Base-by-base conservation (phyloP, 2,797 vertebrate genomes). In the Eleutherodactylus coqui region DNA sequence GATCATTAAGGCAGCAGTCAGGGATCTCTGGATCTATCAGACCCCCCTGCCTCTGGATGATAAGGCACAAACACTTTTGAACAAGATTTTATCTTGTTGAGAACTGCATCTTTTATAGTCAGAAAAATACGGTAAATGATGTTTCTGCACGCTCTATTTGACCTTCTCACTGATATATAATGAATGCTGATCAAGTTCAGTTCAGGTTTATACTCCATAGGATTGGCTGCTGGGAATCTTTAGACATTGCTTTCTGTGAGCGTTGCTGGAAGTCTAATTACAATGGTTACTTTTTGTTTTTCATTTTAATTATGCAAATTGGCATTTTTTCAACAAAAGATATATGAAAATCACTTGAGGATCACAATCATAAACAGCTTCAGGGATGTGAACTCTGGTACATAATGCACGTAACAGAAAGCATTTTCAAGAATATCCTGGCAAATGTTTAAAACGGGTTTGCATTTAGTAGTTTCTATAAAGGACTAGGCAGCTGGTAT, bases 271-370 rank as follows among this genome's bases (percentile, higher is more conserved):
- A 79, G 29, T 64, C 29, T 67, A 49, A 51, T 69, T 69, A 81
- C 64, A 51, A 38, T 69, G 51, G 16, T 69, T 69, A 45, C 24
- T 81, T 81, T 69, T 49, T 24, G 19, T 47, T 69, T 69, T 69
- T 38, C 51, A 64, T 64, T 27, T 81, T 81, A 81, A 81, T 81
- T 81, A 81, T 81, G 79, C 19, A 67, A 64, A 80, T 80, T 64
- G 60, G 38, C 21, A 9, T 69, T 45, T 55, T 79, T 79, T 24
- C n/a, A 5, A 45, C n/a, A 60, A 58, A 43, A 62, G 77, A 45
- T 43, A 27, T 21, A 79, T 79, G 8, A 79, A 75, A 69, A 69
- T 81, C 79, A 69, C 79, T 49, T 69, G 21, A 51, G 62, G 29
- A 81, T 81, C 60, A 69, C 60, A 81, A 47, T 51, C 10, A 6